Base-by-base conservation (phyloP, 1,140 invertebrate species). In the Aphis gossypii region DNA sequence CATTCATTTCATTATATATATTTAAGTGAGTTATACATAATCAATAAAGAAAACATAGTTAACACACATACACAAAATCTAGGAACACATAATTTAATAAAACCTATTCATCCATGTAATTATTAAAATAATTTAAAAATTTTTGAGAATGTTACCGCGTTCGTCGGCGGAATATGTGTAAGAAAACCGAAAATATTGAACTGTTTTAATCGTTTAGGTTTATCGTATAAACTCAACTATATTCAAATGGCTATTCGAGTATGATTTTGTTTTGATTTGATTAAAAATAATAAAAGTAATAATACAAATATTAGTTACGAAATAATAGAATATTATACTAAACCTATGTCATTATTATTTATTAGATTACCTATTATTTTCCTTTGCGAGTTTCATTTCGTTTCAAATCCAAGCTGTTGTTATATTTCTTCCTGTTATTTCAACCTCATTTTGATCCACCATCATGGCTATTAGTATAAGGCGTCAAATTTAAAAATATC, bases 1-100 rank as follows among this genome's bases (percentile, higher is more conserved):
- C 56, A 18, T 9, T 25, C 48, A 38, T 92, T 92, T 92, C 90
- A 51, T 92, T 92, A 92, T 83, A 83, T 46, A 51, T 35, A 6
- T 82, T 82, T 82, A 92, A 82, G 68, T 82, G 60, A 82, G 68
- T 25, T 60, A 68, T 82, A 35, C 60, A 76, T 48, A 92, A 91
- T 48, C 48, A 48, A 92, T 48, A 92, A 48, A 82, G 20, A 21
- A 83, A 38, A 92, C 46, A 56, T 25, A 14, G 35, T 7, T 38
- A 25, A 56, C 20, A n/a, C 41, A 48, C 6, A 83, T 35, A 41
- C 5, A 7, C 35, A 23, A 2, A 14, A 41, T 5, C 11, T 18
- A 25, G 1, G 7, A 35, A 38, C 48, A 38, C 0, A 11, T 89
- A 89, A 89, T 89, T 89, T 89, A 51, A 54, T 89, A 89, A 51